A percentile compares a stretch with the other conserved stretches of the same genome.
Conservation (phyloP, 2,113 vertebrate genomes). For the Anguilla japonica region DNA sequence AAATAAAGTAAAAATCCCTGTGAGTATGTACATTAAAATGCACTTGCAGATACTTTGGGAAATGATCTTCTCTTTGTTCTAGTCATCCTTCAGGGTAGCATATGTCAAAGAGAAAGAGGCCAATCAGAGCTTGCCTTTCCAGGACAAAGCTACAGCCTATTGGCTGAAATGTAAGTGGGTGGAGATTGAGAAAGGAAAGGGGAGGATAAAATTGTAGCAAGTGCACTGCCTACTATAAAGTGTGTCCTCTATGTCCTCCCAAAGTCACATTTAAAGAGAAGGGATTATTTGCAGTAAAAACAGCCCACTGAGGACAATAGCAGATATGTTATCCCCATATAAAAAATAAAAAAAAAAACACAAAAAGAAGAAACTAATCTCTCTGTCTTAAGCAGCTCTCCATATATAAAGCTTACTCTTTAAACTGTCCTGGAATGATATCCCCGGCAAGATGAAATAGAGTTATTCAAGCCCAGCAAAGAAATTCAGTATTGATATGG, state of each 20-base stretch:
- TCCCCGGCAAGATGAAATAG: neutral
- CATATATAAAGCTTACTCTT: neutral
- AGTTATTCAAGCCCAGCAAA: neutral
- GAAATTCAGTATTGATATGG: neutral
- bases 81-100: neutral
- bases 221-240: neutral
- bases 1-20: neutral
- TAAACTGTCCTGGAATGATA: neutral
- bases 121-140: neutral
- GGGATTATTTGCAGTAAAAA: neutral
- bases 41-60: neutral
- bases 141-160: neutral
- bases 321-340: neutral
- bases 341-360: neutral
- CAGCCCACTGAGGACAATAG: neutral
- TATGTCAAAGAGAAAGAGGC: neutral
- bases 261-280: neutral
- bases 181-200: neutral
- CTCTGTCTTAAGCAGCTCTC: neutral
- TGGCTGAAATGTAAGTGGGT: neutral
- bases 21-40: neutral
- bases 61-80: neutral
- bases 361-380: neutral
- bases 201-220: neutral
- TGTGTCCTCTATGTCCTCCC: neutral